Base-by-base conservation (phyloP, 2,113 vertebrate genomes). In the Cebidichthys violaceus region DNA sequence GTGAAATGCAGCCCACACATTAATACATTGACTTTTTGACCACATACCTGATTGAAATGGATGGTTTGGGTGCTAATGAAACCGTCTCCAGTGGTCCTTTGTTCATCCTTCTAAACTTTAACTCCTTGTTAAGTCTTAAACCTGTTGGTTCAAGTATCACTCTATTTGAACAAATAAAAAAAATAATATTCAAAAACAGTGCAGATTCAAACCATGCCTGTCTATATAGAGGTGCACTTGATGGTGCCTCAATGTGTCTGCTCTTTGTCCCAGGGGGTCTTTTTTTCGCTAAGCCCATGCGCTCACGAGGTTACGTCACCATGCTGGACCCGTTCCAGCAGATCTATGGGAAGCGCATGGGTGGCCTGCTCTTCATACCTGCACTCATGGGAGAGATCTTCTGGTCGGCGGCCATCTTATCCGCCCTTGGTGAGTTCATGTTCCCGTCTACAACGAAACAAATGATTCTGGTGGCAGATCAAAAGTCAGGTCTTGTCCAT, bases 321-420 rank as follows among this genome's bases (percentile, higher is more conserved):
- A 99, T 99, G 98, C 85, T 99, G 85, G 98, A 99, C 84, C 98
- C 98, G 0, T 99, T 99, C 93, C 98, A 99, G 93, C 98, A 99
- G 89, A 73, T 97, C 71, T 99, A 99, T 66, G 98, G 98, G 41
- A 98, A 99, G 90, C 96, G 98, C 73, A 99, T 99, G 98, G 98
- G 98, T 2, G 98, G 98, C 2, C 95, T 99, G 52, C 94, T 99
- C 5, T 99, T 99, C 90, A 97, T 99, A 93, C 98, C 98, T 33
- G 98, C 98, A 0, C 95, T 99, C 50, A 98, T 99, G 98, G 98
- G 98, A 29, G 98, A 99, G 91, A 99, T 99, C 94, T 99, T 99
- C 95, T 99, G 98, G 98, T 99, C 98, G 1, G 98, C 97, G 29
- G 98, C 98, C 84, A 98, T 99, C 86, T 96, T 99, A 77, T 98